Percentiles rank a stretch among this genome's conserved stretches.
Conservation (phyloP, 2,797 vertebrate species). For the Tragelaphus eurycerus region DNA sequence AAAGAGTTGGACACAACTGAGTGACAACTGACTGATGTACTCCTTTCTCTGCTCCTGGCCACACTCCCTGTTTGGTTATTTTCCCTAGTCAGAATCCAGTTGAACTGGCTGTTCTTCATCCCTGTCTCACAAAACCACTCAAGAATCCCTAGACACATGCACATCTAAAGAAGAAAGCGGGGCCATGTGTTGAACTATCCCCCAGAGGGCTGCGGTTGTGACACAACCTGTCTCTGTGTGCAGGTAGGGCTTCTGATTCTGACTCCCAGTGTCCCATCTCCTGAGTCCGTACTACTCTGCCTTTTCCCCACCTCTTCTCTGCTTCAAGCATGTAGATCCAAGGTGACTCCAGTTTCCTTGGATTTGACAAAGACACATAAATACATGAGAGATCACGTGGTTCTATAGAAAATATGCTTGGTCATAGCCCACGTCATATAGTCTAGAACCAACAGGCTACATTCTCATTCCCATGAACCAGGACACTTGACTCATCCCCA, state of each 20-base stretch:
- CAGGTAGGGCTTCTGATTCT: not conserved
- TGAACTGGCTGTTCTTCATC: not conserved
- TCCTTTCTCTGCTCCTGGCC: not conserved
- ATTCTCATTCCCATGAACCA: not conserved
- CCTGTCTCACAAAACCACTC: not conserved
- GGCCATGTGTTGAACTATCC: not conserved
- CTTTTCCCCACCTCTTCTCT: not conserved
- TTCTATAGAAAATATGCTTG: not conserved
- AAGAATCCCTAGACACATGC: not conserved
- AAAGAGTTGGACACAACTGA: not conserved
- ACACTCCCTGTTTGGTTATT: not conserved
- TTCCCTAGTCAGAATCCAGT: not conserved
- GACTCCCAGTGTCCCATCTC: not conserved
- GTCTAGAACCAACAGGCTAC: not conserved
- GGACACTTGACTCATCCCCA: not conserved
- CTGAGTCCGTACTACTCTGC: not conserved
- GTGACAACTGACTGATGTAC: not conserved
- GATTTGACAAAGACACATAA: not conserved
- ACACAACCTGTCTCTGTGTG: fast-evolving
- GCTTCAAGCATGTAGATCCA: not conserved
- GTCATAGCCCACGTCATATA: not conserved
- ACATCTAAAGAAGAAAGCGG: not conserved
- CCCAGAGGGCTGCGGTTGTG: not conserved
- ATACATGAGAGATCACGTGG: not conserved
- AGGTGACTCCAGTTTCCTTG: not conserved